Evolutionary conservation across 2,888 invertebrate species (phyloP).

Genomic region (Zelleria hepariella): DNA sequence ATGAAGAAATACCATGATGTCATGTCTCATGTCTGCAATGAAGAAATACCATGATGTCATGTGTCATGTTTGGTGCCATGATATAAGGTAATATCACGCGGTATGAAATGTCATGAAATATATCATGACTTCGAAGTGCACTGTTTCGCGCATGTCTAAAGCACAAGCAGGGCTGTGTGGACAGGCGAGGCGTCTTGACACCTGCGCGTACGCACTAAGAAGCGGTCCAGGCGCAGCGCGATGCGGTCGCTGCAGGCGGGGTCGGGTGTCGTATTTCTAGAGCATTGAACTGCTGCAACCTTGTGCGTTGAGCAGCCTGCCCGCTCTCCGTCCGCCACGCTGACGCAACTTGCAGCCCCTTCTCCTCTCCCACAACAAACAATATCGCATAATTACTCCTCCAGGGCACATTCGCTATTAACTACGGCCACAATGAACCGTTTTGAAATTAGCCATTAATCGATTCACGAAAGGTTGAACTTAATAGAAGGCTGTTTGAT

Average conservation of each 20-base stretch:
- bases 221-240: too few relatives aligned
- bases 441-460: constrained; percentile 38
- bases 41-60: too few relatives aligned
- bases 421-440: constrained; percentile 45
- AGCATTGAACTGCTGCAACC: constrained; percentile 72
- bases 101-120: too few relatives aligned
- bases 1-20: too few relatives aligned
- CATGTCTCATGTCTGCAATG: too few relatives aligned
- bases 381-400: constrained; percentile 63
- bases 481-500: constrained; percentile 43
- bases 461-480: constrained; percentile 59
- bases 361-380: constrained; percentile 40
- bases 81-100: too few relatives aligned
- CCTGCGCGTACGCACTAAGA: constrained; percentile 13
- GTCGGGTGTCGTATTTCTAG: constrained; percentile 63
- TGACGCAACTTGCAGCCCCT: constrained; percentile 68
- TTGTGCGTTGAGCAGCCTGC: constrained; percentile 68
- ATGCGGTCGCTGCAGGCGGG: constrained; percentile 49
- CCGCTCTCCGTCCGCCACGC: constrained; percentile 58
- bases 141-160: too few relatives aligned
- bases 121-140: too few relatives aligned
- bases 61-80: too few relatives aligned
- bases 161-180: not conserved
- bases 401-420: constrained; percentile 62
- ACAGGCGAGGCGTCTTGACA: not conserved